A percentile compares a stretch with the other conserved stretches of the same genome.
Conservation (phyloP, 1,140 invertebrate species). For the Andricus grossulariae region DNA sequence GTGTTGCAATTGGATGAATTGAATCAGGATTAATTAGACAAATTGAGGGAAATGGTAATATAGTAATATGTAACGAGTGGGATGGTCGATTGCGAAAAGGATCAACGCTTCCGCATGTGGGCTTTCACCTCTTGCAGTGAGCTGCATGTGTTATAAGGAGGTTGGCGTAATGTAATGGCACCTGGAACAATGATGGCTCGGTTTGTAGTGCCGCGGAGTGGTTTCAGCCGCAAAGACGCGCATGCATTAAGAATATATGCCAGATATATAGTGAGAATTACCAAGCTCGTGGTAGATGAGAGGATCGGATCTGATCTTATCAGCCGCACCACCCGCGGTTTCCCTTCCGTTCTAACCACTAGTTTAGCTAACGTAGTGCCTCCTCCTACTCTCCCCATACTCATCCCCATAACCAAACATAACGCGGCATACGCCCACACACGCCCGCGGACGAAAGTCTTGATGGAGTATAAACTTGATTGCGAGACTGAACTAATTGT, state of each 20-base stretch:
- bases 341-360: constrained; percentile 61
- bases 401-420: constrained; percentile 43
- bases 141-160: constrained; percentile 40
- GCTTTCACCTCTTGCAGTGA: constrained; percentile 60
- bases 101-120: constrained; percentile 47
- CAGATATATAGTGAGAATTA: constrained; percentile 56
- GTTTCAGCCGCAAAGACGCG: constrained; percentile 53
- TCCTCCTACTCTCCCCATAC: constrained; percentile 34
- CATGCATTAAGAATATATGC: constrained; percentile 51
- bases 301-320: constrained; percentile 65
- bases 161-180: constrained; percentile 55
- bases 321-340: constrained; percentile 60
- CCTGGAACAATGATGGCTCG: constrained; percentile 60
- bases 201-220: constrained; percentile 58
- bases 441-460: constrained; percentile 47
- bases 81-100: constrained; percentile 25
- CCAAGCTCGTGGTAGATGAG: constrained; percentile 57
- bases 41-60: constrained; percentile 4
- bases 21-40: background rate
- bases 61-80: background rate
- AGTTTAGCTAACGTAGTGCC: constrained; percentile 39
- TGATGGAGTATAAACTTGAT: constrained; percentile 44
- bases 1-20: background rate
- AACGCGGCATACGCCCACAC: constrained; percentile 39
- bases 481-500: constrained; percentile 54